These are phyloP conservation scores for Pogonognathellus flavescens DNA, from an alignment of 1,140 invertebrate genomes.

Conservation along the genomic window DNA sequence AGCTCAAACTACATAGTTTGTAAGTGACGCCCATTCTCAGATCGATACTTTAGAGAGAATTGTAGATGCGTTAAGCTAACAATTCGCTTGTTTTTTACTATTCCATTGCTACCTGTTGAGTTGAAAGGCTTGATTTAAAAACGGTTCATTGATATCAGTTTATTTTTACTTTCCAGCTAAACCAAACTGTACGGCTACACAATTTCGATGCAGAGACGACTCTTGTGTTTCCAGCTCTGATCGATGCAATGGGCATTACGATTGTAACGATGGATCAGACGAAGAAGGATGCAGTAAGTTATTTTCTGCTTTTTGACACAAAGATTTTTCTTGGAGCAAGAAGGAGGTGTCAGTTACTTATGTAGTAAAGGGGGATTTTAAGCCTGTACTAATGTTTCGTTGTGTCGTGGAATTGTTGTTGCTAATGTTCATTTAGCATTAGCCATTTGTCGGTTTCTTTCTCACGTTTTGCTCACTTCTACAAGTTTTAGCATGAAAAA, in stretches of 20 bases:
- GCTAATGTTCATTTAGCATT: neutral
- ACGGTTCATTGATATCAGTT: neutral
- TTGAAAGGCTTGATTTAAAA: slow-evolving; percentile 1
- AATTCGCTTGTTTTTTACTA: slow-evolving; percentile 37
- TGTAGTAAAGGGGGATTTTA: slow-evolving; percentile 13
- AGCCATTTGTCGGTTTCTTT: slow-evolving; percentile 44
- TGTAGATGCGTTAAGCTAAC: neutral
- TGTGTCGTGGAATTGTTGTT: neutral
- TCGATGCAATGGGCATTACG: slow-evolving; percentile 69
- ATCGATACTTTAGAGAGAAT: neutral
- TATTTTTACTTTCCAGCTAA: slow-evolving; percentile 38
- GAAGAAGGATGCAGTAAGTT: slow-evolving; percentile 69
- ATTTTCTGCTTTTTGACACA: slow-evolving; percentile 46
- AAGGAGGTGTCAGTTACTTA: neutral
- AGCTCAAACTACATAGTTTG: slow-evolving; percentile 5
- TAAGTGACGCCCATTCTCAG: slow-evolving; percentile 15
- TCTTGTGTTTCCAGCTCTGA: slow-evolving; percentile 68
- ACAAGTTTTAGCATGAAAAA: slow-evolving; percentile 42
- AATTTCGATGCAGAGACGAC: slow-evolving; percentile 67
- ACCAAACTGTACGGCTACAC: slow-evolving; percentile 44
- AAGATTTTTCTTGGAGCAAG: neutral
- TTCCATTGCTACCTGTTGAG: slow-evolving; percentile 46
- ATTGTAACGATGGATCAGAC: slow-evolving; percentile 71
- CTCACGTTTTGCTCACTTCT: slow-evolving; percentile 50
- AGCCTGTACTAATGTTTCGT: neutral